A percentile compares a stretch with the other conserved stretches of the same genome.
Evolutionary conservation across 2,113 vertebrate species (phyloP).

Genomic region (Dendropsophus ebraccatus): DNA sequence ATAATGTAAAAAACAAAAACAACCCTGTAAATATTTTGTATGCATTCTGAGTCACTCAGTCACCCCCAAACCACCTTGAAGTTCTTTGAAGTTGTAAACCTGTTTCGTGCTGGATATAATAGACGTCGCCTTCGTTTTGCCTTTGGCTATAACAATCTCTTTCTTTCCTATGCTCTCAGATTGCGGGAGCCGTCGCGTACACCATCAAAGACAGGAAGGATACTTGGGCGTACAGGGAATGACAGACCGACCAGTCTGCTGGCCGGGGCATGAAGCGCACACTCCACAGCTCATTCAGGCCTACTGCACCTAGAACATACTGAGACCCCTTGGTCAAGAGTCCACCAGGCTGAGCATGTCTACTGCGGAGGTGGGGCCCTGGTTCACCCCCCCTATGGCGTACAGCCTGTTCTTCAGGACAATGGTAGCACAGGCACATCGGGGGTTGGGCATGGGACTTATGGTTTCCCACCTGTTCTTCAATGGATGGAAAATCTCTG

Average conservation of each 20-base stretch:
- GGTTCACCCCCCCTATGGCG: conserved; percentile 91
- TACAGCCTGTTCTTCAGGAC: conserved; percentile 87
- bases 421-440: conserved; percentile 92
- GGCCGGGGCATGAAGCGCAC: not conserved
- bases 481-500: conserved; percentile 88
- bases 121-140: too few relatives aligned
- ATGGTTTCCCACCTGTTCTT: conserved; percentile 92
- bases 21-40: not conserved
- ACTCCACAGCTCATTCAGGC: not conserved
- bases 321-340: conserved; percentile 61
- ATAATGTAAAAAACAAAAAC: not conserved
- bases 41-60: not conserved
- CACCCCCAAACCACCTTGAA: not conserved
- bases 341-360: conserved; percentile 91
- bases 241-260: not conserved
- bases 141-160: not conserved
- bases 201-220: not conserved
- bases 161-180: not conserved
- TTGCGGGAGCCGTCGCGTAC: not conserved
- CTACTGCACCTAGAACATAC: not conserved
- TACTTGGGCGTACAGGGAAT: not conserved
- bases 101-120: not conserved
- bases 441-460: conserved; percentile 87
- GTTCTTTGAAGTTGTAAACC: not conserved
- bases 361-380: conserved; percentile 87